phyloP scores from a whole-genome alignment of 2,113 vertebrate genomes.

The Melanocharis versteri region DNA sequence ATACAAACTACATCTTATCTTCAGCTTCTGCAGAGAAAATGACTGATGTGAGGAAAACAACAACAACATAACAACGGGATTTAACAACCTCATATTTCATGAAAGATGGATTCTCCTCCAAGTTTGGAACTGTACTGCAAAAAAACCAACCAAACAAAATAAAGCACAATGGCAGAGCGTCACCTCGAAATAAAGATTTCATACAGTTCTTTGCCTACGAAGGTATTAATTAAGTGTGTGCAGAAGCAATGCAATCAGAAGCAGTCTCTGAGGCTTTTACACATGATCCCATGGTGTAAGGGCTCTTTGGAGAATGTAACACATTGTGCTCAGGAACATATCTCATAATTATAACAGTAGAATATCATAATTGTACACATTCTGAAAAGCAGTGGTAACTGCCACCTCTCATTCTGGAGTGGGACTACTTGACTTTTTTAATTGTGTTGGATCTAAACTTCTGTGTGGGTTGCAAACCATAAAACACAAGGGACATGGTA shows the following conservation, averaged over 20 bases:
- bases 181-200: background rate
- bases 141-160: background rate
- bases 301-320: background rate
- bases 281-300: background rate
- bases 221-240: background rate
- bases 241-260: slow-evolving; percentile 6
- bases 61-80: background rate
- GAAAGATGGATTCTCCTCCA: background rate
- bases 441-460: background rate
- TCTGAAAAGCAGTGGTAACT: slow-evolving; percentile 11
- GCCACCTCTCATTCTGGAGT: slow-evolving; percentile 6
- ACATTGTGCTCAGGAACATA: background rate
- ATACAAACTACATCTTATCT: background rate
- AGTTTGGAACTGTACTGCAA: background rate
- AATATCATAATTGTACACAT: background rate
- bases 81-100: background rate
- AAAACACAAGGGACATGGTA: background rate
- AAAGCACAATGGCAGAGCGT: background rate
- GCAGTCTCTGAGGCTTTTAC: background rate
- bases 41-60: slow-evolving; percentile 2
- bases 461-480: background rate
- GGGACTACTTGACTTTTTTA: background rate
- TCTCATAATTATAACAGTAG: background rate
- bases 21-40: slow-evolving; percentile 12
- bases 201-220: background rate